Conservation (phyloP, 2,888 invertebrate species). For the Cremastinae sp. region DNA sequence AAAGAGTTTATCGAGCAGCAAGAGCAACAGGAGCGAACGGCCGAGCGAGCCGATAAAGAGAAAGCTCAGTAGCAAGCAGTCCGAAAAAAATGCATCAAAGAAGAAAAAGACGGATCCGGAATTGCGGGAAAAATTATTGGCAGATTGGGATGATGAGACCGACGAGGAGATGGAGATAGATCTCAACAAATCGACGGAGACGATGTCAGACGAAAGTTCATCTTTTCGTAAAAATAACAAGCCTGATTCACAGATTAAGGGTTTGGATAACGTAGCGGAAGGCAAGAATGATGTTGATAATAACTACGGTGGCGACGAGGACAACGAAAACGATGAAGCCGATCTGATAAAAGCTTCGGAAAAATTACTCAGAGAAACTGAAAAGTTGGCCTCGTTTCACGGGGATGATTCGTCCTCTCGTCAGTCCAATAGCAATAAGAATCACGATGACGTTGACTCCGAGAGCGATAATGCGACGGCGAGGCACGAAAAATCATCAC, state of each 20-base stretch:
- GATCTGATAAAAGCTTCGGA: slow-evolving; percentile 73
- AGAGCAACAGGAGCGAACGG: slow-evolving; percentile 77
- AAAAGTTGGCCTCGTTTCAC: slow-evolving; percentile 68
- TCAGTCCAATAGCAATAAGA: slow-evolving; percentile 55
- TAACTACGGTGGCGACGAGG: no score
- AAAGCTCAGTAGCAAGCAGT: slow-evolving; percentile 72
- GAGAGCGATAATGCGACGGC: slow-evolving; percentile 36
- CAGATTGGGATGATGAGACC: slow-evolving; percentile 89
- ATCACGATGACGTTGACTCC: slow-evolving; percentile 41
- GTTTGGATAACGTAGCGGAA: slow-evolving; percentile 35
- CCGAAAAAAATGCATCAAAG: slow-evolving; percentile 72
- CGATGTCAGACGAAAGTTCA: slow-evolving; percentile 49
- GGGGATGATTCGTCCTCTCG: slow-evolving; percentile 56
- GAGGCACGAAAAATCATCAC: slow-evolving; percentile 56
- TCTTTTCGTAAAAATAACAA: slow-evolving; percentile 32
- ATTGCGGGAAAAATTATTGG: slow-evolving; percentile 86
- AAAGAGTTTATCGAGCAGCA: slow-evolving; percentile 69
- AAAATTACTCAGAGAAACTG: slow-evolving; percentile 75
- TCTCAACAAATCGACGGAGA: slow-evolving; percentile 66
- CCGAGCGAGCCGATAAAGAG: slow-evolving; percentile 73
- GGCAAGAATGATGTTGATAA: slow-evolving; percentile 61
- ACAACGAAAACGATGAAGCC: slow-evolving; percentile 58
- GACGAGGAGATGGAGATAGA: slow-evolving; percentile 78
- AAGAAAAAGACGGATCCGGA: slow-evolving; percentile 84
- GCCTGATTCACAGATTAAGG: slow-evolving; percentile 13